Evolutionary conservation across 2,888 invertebrate species (phyloP), one percentile per base, ranked within the genome.

Genomic region (Metopia argyrocephala): DNA sequence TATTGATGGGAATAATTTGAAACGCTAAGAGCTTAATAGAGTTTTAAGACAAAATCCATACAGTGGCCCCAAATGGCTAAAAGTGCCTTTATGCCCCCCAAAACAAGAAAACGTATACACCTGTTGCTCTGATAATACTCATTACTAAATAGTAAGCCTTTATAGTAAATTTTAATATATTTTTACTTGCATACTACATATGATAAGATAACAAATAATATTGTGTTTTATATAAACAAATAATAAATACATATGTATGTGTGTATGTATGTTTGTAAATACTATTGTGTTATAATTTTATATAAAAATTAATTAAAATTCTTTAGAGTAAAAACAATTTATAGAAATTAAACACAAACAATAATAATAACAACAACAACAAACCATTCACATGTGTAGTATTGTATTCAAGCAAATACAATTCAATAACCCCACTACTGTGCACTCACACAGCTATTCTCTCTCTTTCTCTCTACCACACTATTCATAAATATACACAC

Each of bases 301-400:
- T 28, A 56, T 28, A 66, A 65, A 70, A 74, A 70, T 80, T 81
- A 81, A 81, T 81, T 78, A 78, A 78, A 81, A 78, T 78, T 81
- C 78, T 66, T 81, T 75, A 57, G 7, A 28, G 62, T 66, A 70
- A 78, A 74, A 81, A 70, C 65, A 74, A 78, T 69, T 69, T 69
- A 57, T 56, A 57, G 20, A 20, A 52, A 69, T 15, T 12, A 38
- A 2, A 31, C 12, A 31, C 31, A 31, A 7, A 31, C 12, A 38
- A 12, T 54, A 66, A 66, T 56, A 56, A 56, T 66, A 66, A 54
- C 12, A 31, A 31, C 2, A 38, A 38, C 0, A 2, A 12, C 9
- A 2, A 38, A 15, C 38, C n/a, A n/a, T n/a, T n/a, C n/a, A n/a
- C n/a, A n/a, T n/a, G 31, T 38, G 38, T 38, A 38, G 38, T 31